These are phyloP conservation scores for Myrmecophaga tridactyla DNA, from an alignment of 2,113 vertebrate species.

Conservation along the genomic window DNA sequence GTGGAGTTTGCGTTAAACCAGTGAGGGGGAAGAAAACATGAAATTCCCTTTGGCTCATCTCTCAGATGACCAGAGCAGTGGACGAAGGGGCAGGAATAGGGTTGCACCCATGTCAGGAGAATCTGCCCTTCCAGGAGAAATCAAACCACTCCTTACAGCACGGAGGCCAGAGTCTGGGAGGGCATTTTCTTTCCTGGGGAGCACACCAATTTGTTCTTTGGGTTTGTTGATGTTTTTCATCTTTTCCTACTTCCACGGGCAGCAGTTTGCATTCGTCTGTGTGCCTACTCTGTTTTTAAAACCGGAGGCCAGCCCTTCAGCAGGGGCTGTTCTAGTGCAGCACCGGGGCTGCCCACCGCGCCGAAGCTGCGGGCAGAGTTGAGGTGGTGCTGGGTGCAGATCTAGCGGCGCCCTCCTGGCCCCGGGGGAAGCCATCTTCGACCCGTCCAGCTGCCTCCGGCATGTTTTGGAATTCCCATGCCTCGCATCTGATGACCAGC, in stretches of 20 bases:
- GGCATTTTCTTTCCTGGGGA: constrained; percentile 28
- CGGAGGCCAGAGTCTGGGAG: neutral
- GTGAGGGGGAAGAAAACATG: neutral
- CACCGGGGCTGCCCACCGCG: neutral
- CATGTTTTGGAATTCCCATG: neutral
- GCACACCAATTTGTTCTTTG: neutral
- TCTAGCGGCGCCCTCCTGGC: neutral
- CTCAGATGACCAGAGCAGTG: constrained; percentile 32
- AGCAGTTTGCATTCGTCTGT: neutral
- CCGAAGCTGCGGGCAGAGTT: neutral
- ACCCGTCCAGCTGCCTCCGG: neutral
- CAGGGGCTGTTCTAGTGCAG: neutral
- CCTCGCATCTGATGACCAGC: constrained; percentile 20
- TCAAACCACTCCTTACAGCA: neutral
- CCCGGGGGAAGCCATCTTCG: neutral
- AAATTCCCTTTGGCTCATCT: constrained; percentile 41
- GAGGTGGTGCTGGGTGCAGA: neutral
- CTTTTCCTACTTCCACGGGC: neutral
- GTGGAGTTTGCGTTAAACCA: neutral
- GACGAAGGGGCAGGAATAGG: neutral
- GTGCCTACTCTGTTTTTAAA: constrained; percentile 36
- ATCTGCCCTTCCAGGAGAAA: neutral
- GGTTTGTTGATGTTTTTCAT: neutral
- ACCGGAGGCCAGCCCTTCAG: neutral
- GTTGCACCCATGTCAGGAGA: constrained; percentile 18